Base-by-base conservation (phyloP, 2,888 invertebrate species). In the Exocentrus adspersus region DNA sequence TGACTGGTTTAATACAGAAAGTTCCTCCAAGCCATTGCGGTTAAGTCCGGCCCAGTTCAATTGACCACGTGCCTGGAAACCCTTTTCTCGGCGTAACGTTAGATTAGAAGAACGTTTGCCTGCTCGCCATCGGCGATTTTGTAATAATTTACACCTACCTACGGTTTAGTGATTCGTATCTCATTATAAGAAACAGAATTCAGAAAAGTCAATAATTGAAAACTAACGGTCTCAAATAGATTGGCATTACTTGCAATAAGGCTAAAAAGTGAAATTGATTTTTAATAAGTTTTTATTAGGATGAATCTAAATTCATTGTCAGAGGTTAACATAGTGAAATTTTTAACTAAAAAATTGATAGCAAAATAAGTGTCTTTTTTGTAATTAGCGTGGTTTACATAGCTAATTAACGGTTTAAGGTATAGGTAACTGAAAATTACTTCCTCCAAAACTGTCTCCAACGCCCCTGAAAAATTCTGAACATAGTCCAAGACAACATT, bases 131-230 rank as follows among this genome's bases (percentile, higher is more conserved):
- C 54, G 28, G 54, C 28, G 43, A 54, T 28, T 24, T 19, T 54
- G 54, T 54, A 42, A n/a, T n/a, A n/a, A 54, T 54, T 54, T 54
- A 42, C 54, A 24, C 54, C 54, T 37, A 54, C 54, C 17, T n/a
- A n/a, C n/a, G n/a, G n/a, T n/a, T n/a, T n/a, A 30, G 10, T 14
- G 7, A 6, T 7, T 17, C 28, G 14, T 54, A 30, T 43, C 54
- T 43, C 28, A 20, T 21, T 43, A 43, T 19, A n/a, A n/a, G 12
- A 42, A 43, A 28, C 42, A 43, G 17, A 12, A 42, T 54, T 54
- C 28, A 24, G 43, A 54, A 24, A 54, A 20, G 46, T 17, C 28
- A 9, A 28, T 10, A 12, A 16, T 10, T 28, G 17, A 16, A 28
- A 48, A 28, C 28, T n/a, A n/a, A n/a, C n/a, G n/a, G n/a, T n/a